Evolutionary conservation across 2,888 invertebrate genomes (phyloP), one percentile per base, ranked within the genome.

Genomic region (Drosophila suboccidentalis): DNA sequence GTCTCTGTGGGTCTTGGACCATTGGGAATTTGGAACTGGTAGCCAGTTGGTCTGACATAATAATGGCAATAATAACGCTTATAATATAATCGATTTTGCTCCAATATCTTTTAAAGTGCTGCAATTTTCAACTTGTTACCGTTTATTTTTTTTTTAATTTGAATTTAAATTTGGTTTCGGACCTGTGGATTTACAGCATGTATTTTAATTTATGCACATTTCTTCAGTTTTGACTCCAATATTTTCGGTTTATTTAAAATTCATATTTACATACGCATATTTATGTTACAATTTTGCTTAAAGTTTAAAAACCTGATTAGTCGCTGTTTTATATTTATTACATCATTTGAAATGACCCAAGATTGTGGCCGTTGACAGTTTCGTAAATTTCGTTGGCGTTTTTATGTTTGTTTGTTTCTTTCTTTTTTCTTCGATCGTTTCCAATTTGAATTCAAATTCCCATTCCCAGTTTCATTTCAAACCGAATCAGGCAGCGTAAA

Each of bases 341-440:
- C 89, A 84, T 79, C 81, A 85, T 68, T 71, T 50, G 50, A 68
- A 71, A 66, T 87, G 79, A 75, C 60, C 71, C 64, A 69, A 89
- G 77, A 74, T 43, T 54, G 64, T 65, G 67, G 58, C 59, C 47
- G 59, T 64, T 87, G 81, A 87, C 84, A 79, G 64, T 89, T 85
- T 87, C 89, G 87, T 84, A 88, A 88, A 75, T 57, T 70, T 75
- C 72, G 89, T 81, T 83, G 87, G 89, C 84, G 82, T 84, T 83
- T 79, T 83, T 75, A 41, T 46, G 26, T 26, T 26, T 26, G 46
- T 72, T 58, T 57, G 43, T 60, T 53, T 26, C 32, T 63, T 41
- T 38, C 4, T 26, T 43, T 51, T 55, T 47, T 75, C 44, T 46
- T 76, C 53, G 46, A 41, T 55, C 39, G 19, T 57, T 65, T 47